Conservation (phyloP, 2,113 vertebrate genomes). For the Copsychus sechellarum region DNA sequence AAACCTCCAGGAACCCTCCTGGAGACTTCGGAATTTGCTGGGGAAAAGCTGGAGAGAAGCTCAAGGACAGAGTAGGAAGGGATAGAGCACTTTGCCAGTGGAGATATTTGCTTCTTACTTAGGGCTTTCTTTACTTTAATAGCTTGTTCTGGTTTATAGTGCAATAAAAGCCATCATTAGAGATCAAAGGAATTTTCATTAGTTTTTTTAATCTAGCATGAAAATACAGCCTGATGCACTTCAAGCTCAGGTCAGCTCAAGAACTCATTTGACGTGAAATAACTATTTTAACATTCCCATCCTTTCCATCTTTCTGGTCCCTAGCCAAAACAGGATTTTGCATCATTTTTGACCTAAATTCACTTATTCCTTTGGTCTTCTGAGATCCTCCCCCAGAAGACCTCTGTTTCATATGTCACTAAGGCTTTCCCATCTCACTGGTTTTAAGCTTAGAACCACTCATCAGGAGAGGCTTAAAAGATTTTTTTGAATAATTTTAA, state of each 20-base stretch:
- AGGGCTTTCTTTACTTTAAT: neutral
- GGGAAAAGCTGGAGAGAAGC: neutral
- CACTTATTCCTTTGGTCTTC: neutral
- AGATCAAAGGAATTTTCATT: neutral
- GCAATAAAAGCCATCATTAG: neutral
- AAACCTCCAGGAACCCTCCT: neutral
- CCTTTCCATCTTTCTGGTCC: neutral
- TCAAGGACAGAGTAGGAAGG: neutral
- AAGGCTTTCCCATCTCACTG: neutral
- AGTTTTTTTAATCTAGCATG: neutral
- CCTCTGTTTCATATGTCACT: neutral
- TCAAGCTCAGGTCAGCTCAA: neutral
- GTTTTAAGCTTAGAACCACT: neutral
- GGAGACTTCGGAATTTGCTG: neutral
- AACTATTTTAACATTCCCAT: neutral
- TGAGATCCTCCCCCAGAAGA: neutral
- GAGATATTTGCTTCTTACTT: neutral
- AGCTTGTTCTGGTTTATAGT: neutral
- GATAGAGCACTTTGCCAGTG: neutral
- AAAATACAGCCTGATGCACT: neutral
- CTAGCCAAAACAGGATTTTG: neutral
- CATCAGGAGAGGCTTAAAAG: neutral
- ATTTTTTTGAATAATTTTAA: neutral
- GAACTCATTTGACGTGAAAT: neutral
- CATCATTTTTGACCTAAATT: neutral